Evolutionary conservation across 2,113 vertebrate genomes (phyloP).

Genomic region (Clarias batrachus): DNA sequence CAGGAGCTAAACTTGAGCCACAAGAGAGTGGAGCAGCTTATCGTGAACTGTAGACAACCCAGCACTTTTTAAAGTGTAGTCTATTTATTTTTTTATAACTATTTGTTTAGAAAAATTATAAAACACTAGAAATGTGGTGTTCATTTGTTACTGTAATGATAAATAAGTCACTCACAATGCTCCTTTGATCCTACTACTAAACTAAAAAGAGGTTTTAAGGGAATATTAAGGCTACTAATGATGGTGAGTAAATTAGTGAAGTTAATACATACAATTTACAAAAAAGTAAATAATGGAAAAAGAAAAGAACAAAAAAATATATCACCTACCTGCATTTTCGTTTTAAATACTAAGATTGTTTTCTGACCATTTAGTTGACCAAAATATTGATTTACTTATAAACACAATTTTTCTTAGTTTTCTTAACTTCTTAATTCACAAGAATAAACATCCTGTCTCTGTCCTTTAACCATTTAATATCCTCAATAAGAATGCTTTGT

Average conservation of each 20-base stretch:
- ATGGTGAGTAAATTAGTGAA: not conserved
- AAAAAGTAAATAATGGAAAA: not conserved
- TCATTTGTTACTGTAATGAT: not conserved
- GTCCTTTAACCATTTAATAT: not conserved
- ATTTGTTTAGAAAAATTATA: not conserved
- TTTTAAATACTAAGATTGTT: not conserved
- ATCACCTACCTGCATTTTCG: not conserved
- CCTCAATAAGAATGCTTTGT: too few relatives aligned
- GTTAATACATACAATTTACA: not conserved
- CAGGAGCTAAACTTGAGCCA: not conserved
- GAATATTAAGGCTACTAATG: not conserved
- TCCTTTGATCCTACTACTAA: not conserved
- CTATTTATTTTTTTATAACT: not conserved
- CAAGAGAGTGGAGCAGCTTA: not conserved
- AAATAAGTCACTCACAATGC: not conserved
- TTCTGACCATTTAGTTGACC: not conserved
- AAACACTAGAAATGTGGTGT: not conserved
- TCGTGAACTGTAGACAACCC: not conserved
- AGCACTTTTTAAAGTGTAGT: not conserved
- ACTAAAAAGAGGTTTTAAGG: not conserved
- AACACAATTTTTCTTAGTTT: not conserved
- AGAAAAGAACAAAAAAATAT: not conserved
- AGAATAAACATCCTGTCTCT: not conserved
- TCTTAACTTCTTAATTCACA: not conserved
- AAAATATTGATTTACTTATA: not conserved